Evolutionary conservation across 2,888 invertebrate species (phyloP), one percentile per base, ranked within the genome.

Genomic region (Drosophila pseudotakahashii): DNA sequence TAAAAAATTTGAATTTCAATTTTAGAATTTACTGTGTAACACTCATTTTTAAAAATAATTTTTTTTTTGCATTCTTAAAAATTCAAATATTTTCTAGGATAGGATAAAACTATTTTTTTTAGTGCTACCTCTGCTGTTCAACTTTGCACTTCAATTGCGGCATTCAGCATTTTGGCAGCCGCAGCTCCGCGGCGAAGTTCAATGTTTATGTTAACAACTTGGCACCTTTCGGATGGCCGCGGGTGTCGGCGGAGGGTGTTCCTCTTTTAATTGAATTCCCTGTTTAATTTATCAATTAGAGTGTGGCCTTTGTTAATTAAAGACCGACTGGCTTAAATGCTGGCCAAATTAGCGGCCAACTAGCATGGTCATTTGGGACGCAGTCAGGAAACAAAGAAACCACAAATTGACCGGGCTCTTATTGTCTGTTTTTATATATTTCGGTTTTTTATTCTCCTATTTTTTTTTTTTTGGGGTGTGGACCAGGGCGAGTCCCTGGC

Each of bases 151-250:
- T 85, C 86, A 88, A 88, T 79, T 81, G 77, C 71, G 48, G 52
- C 51, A 84, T 88, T 76, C 69, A 76, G 52, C 53, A 52, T 52
- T 76, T 73, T 73, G 57, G 71, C 66, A 66, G 68, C 69, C 30
- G 59, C 48, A 39, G 51, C 51, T 39, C 48, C 19, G 37, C 53
- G 34, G 41, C 69, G 84, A 84, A 85, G 84, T 85, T 85, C 86
- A 85, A 85, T 85, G 84, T 76, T 85, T 86, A 72, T 88, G 84
- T 86, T 88, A 80, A 88, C 84, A 80, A 88, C 81, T 85, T 84
- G 76, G 57, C 88, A 84, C 88, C 78, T 73, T 9, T 7, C 10
- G 9, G 67, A 58, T 55, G 55, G 59, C 55, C 39, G 57, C 34
- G 44, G 48, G 26, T 4, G 36, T 7, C 16, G 48, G 48, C 48